Percentiles rank a stretch among this genome's conserved stretches.
Evolutionary conservation across 37 sponge, comb jelly and placozoan species (phyloP).

Genomic region (Chondrilla cf. caribensis): DNA sequence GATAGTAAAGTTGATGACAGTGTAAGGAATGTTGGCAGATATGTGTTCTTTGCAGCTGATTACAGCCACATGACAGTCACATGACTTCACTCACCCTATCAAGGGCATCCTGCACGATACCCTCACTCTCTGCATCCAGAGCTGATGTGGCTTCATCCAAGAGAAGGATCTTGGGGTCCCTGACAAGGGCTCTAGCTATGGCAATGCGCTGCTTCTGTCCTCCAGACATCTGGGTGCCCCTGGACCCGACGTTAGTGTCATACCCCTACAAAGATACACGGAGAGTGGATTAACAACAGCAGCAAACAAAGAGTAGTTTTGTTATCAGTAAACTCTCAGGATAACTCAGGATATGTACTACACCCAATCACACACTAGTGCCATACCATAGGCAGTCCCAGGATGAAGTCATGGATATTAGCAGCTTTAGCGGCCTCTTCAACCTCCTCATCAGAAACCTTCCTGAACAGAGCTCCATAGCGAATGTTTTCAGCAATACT

Average conservation of each 20-base stretch:
- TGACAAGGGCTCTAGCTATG: slow-evolving; percentile 50
- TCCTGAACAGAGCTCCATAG: slow-evolving; percentile 85
- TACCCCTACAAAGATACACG: slow-evolving; percentile 32
- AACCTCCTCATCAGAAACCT: slow-evolving; percentile 86
- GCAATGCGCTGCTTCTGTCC: slow-evolving; percentile 63
- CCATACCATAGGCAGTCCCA: slow-evolving; percentile 45
- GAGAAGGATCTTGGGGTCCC: slow-evolving; percentile 55
- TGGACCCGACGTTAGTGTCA: slow-evolving; percentile 42
- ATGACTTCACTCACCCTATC: too few relatives aligned
- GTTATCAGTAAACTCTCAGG: too few relatives aligned
- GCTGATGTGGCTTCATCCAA: slow-evolving; percentile 58
- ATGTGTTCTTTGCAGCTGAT: too few relatives aligned
- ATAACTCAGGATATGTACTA: too few relatives aligned
- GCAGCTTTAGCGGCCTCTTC: slow-evolving; percentile 86
- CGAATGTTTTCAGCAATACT: slow-evolving; percentile 96
- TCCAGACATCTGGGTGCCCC: slow-evolving; percentile 55
- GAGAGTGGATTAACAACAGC: too few relatives aligned
- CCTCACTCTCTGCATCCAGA: slow-evolving; percentile 55
- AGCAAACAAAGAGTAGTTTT: too few relatives aligned
- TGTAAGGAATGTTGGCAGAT: too few relatives aligned
- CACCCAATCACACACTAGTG: not conserved
- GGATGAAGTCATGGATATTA: slow-evolving; percentile 93
- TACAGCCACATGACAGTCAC: too few relatives aligned
- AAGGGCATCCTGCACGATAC: too few relatives aligned
- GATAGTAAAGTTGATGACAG: too few relatives aligned